These are phyloP conservation scores for Brachyalestes nurse DNA, from an alignment of 2,797 vertebrate species.

Conservation along the genomic window DNA sequence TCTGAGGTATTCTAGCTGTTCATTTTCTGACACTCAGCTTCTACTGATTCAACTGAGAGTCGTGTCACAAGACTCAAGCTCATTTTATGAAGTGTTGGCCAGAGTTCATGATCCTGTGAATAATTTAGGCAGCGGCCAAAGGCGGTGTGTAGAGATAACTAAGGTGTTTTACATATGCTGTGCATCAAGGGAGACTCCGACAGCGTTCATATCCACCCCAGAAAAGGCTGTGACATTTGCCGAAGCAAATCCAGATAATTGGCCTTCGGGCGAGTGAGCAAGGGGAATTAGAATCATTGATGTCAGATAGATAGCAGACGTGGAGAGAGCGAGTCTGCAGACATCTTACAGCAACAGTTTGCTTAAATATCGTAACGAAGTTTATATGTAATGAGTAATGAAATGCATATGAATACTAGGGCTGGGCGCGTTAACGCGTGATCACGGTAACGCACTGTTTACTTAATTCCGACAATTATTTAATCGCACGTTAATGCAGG, in stretches of 20 bases:
- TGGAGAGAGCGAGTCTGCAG: not conserved
- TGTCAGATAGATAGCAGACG: slow-evolving; percentile 16
- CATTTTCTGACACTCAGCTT: not conserved
- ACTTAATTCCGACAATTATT: too few relatives aligned
- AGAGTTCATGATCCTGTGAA: not conserved
- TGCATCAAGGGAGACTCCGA: not conserved
- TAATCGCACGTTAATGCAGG: too few relatives aligned
- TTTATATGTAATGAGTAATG: too few relatives aligned
- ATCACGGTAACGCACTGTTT: too few relatives aligned
- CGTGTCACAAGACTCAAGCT: not conserved
- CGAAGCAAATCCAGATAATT: slow-evolving; percentile 45
- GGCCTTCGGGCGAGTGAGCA: slow-evolving; percentile 6
- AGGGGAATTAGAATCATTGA: slow-evolving; percentile 18
- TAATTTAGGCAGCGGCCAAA: not conserved
- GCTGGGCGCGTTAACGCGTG: too few relatives aligned
- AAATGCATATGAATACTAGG: too few relatives aligned
- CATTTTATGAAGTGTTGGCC: not conserved
- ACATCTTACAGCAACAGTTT: not conserved
- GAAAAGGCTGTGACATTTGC: slow-evolving; percentile 38
- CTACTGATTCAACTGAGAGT: not conserved
- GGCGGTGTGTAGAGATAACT: not conserved
- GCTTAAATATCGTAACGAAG: too few relatives aligned
- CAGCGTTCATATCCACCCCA: not conserved
- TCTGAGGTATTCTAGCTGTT: not conserved
- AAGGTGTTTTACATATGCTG: not conserved